A percentile compares a stretch with the other conserved stretches of the same genome.
Evolutionary conservation across 2,113 vertebrate genomes (phyloP).

Genomic region (Vidua chalybeata): DNA sequence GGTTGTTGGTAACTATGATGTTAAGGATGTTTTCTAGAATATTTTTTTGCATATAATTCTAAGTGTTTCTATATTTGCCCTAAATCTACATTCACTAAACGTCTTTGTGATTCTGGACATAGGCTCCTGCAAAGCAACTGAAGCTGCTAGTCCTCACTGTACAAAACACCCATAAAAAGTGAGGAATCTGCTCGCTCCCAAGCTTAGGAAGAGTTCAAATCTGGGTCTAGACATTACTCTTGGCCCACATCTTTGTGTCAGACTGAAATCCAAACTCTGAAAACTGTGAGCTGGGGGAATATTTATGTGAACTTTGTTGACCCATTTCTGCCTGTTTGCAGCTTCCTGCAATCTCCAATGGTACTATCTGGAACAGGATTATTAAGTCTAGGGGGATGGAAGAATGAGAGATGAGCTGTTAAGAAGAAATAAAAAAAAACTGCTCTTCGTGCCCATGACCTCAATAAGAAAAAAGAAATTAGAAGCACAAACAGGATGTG

Average conservation of each 20-base stretch:
- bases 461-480: slow-evolving; percentile 47
- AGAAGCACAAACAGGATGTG: slow-evolving; percentile 4
- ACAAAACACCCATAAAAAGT: neutral
- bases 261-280: neutral
- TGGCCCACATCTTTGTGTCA: neutral
- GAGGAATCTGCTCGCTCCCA: neutral
- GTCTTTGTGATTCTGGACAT: neutral
- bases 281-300: neutral
- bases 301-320: neutral
- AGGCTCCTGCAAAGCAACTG: neutral
- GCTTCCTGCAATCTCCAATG: neutral
- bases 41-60: neutral
- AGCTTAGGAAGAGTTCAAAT: neutral
- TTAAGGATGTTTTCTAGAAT: neutral
- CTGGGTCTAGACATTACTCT: neutral
- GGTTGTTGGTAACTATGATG: neutral
- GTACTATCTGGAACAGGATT: neutral
- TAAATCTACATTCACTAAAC: neutral
- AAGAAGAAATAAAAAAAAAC: slow-evolving; percentile 16
- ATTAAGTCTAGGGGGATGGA: neutral
- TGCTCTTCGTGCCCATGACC: slow-evolving; percentile 12
- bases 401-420: slow-evolving; percentile 20
- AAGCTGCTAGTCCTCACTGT: neutral
- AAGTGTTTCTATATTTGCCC: neutral
- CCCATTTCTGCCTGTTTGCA: neutral